phyloP scores from a whole-genome alignment of 2,113 vertebrate species.

The Aspiorhynchus laticeps region DNA sequence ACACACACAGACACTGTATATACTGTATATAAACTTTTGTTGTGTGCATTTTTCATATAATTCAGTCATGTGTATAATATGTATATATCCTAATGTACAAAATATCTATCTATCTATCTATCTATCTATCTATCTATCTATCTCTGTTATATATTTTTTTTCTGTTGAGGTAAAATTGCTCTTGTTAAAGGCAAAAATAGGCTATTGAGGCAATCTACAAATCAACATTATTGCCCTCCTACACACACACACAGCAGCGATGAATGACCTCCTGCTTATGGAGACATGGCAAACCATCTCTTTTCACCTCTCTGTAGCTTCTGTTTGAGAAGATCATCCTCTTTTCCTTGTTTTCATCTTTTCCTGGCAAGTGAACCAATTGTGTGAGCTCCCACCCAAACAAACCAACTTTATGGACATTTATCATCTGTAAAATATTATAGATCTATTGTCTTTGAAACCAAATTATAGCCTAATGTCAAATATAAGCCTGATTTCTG shows the following conservation, averaged over 20 bases:
- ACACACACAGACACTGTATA: no score
- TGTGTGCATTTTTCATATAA: no score
- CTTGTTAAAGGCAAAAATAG: background rate
- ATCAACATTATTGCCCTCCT: background rate
- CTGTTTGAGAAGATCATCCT: background rate
- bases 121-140: no score
- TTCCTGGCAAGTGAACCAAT: background rate
- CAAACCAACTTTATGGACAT: background rate
- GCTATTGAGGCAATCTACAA: background rate
- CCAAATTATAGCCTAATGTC: background rate
- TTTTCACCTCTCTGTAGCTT: constrained; percentile 10
- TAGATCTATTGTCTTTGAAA: background rate
- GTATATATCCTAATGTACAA: no score
- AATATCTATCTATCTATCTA: no score
- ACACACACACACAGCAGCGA: background rate
- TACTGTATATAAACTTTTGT: no score
- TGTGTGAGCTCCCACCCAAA: background rate
- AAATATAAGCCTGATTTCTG: constrained; percentile 9
- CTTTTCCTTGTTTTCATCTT: background rate
- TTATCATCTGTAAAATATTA: background rate
- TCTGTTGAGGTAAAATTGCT: background rate
- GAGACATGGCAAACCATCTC: background rate
- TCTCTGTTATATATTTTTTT: background rate
- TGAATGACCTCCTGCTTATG: constrained; percentile 6
- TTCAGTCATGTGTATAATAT: no score